Evolutionary conservation across 53 echinoderm and acorn worm genomes (phyloP), one percentile per base, ranked within the genome.

Genomic region (Pentamera pediparva): DNA sequence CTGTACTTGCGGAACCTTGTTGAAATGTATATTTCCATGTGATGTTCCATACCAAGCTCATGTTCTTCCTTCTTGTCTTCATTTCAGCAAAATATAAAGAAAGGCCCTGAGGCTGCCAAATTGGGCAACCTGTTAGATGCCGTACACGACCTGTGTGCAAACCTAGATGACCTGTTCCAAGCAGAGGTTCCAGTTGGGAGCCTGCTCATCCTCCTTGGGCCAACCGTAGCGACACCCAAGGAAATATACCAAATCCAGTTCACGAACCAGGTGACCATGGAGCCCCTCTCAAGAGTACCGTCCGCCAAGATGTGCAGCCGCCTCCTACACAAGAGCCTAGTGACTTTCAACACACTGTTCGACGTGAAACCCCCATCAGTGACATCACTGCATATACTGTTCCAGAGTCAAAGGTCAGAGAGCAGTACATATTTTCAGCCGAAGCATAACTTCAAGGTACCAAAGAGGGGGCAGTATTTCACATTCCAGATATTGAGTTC

Each of bases 161-260:
- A 94, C 24, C 37, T 94, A 15, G 95, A 90, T 43, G 51, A 61
- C 21, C 70, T 94, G 39, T 94, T 94, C 67, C 75, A 69, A 18
- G 31, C 32, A 7, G 4, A 17, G 15, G 20, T 60, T 39, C 22
- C 47, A 24, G 74, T 81, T 61, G 55, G 13, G 17, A 57, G 74
- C 15, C 47, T 89, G n/a, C 65, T 81, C 20, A 45, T 94, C 58
- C 39, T 94, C 6, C 78, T 94, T 52, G 95, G 95, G 19, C 83
- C 95, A 38, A 94, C 95, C 3, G 57, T 82, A 33, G 84, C 89
- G 48, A 94, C 82, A 43, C 95, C 95, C 0, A 94, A 90, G 67
- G 90, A 94, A 59, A 79, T 79, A 28, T 87, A 79, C 54, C 76
- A 92, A 35, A 86, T 92, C 56, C 56, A 78, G 27, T 86, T 94